Evolutionary conservation across 2,113 vertebrate genomes (phyloP).

Genomic region (Pteronura brasiliensis): DNA sequence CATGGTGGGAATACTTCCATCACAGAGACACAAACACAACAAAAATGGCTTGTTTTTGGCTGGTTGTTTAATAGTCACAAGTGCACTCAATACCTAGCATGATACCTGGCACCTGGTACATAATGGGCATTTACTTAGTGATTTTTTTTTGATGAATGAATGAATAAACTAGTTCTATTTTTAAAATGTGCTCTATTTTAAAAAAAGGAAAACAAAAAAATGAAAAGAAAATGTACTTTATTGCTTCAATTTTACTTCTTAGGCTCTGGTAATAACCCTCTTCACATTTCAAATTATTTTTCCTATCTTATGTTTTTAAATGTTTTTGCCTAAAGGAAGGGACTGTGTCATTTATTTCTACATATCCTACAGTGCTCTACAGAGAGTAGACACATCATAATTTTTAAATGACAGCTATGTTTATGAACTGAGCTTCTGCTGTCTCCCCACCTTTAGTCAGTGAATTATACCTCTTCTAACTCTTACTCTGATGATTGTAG

Average conservation of each 20-base stretch:
- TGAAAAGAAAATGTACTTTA: neutral
- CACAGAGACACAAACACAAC: neutral
- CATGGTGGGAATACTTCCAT: neutral
- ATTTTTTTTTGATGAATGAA: neutral
- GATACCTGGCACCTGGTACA: neutral
- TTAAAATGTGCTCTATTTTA: neutral
- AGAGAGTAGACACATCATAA: constrained; percentile 28
- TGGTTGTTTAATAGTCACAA: neutral
- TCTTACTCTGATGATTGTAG: neutral
- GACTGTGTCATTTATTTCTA: constrained; percentile 46
- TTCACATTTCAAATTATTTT: neutral
- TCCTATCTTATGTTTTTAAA: neutral
- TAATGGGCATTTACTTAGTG: neutral
- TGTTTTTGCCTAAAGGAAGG: constrained; percentile 40
- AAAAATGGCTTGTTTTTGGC: neutral
- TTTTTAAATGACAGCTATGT: constrained; percentile 52
- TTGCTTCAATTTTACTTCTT: neutral
- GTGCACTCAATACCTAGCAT: neutral
- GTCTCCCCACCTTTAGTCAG: constrained; percentile 7
- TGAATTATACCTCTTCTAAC: constrained; percentile 22
- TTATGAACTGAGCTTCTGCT: constrained; percentile 34
- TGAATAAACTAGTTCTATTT: neutral
- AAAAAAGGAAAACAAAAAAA: too few relatives aligned
- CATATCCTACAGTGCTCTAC: constrained; percentile 22
- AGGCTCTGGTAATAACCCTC: neutral